These are phyloP conservation scores for Caprella mutica DNA, from an alignment of 2,888 invertebrate species.

Conservation along the genomic window DNA sequence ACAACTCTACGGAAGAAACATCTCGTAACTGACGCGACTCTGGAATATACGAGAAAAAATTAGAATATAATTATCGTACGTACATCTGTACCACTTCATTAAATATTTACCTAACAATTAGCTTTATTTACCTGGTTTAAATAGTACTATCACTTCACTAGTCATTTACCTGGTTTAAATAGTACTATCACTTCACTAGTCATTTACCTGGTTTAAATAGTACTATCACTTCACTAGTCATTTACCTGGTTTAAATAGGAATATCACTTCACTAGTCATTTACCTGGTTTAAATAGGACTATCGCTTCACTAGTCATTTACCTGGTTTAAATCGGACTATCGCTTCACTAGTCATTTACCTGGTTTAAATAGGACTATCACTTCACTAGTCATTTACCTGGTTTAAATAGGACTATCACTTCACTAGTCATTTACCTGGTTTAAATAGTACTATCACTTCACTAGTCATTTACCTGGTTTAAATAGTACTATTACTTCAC, in stretches of 20 bases:
- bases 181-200: not conserved
- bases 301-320: conserved; percentile 58
- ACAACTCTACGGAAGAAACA: conserved; percentile 46
- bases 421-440: conserved; percentile 61
- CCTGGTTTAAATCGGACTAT: conserved; percentile 69
- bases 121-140: not conserved
- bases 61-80: not conserved
- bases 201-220: not conserved
- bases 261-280: conserved; percentile 55
- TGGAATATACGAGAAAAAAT: conserved; percentile 37
- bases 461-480: conserved; percentile 62
- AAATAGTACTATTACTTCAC: conserved; percentile 66
- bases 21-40: conserved; percentile 54
- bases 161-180: not conserved
- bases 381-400: conserved; percentile 62
- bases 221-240: too few relatives aligned
- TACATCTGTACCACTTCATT: too few relatives aligned
- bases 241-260: conserved; percentile 68
- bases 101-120: not conserved
- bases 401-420: conserved; percentile 65
- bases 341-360: conserved; percentile 62
- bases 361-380: conserved; percentile 65
- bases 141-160: not conserved
- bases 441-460: conserved; percentile 68
- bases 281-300: conserved; percentile 69